Conservation (phyloP, 2,888 invertebrate species). For the Catocala fraxini region DNA sequence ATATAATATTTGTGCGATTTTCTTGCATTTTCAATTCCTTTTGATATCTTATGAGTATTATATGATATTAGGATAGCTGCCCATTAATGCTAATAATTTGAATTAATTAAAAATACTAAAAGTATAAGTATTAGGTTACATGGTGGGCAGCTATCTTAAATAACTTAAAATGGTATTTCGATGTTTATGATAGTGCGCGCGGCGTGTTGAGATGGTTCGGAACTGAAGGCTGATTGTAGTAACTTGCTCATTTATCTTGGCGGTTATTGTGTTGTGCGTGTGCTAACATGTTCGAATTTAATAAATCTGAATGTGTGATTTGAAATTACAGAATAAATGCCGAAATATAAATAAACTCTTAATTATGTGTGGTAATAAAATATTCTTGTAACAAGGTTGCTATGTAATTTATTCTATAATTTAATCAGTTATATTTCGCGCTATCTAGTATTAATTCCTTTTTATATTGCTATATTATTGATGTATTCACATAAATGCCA, state of each 20-base stretch:
- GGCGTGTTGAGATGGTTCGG: slow-evolving; percentile 26
- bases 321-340: slow-evolving; percentile 29
- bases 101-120: background rate
- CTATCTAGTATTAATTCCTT: slow-evolving; percentile 36
- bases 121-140: background rate
- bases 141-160: slow-evolving; percentile 9
- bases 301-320: slow-evolving; percentile 13
- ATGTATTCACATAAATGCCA: slow-evolving; percentile 47
- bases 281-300: slow-evolving; percentile 44
- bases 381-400: background rate
- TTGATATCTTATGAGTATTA: slow-evolving; percentile 2
- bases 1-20: slow-evolving; percentile 5
- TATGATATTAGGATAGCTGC: slow-evolving; percentile 8
- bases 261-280: slow-evolving; percentile 19
- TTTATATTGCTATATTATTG: slow-evolving; percentile 45
- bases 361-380: slow-evolving; percentile 9
- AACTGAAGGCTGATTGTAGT: slow-evolving; percentile 65
- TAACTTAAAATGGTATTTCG: slow-evolving; percentile 10
- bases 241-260: slow-evolving; percentile 61
- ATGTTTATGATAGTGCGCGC: slow-evolving; percentile 18
- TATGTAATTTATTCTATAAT: slow-evolving; percentile 30
- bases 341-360: background rate
- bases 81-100: slow-evolving; percentile 1
- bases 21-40: slow-evolving; percentile 30
- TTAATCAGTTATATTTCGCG: slow-evolving; percentile 19